Conservation (phyloP, 2,797 vertebrate genomes). For the Scolopax rusticola region DNA sequence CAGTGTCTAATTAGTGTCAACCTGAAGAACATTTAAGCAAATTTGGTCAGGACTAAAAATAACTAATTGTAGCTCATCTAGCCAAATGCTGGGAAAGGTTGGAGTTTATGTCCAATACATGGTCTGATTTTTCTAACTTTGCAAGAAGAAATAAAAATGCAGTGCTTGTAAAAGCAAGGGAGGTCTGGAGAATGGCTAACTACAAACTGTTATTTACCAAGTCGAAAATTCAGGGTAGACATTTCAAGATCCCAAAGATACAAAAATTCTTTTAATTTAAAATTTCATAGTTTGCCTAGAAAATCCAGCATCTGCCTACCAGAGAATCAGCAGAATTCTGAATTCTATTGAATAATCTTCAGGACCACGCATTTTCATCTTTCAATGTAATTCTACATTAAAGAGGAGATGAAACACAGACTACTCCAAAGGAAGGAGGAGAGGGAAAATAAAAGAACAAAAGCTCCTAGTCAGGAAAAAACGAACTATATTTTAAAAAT, state of each 20-base stretch:
- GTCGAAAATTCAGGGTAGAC: not conserved
- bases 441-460: not conserved
- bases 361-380: not conserved
- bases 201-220: not conserved
- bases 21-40: not conserved
- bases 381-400: not conserved
- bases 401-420: not conserved
- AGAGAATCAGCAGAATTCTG: not conserved
- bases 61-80: constrained; percentile 11
- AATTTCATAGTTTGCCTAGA: not conserved
- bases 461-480: not conserved
- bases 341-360: not conserved
- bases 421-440: not conserved
- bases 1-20: not conserved
- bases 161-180: not conserved
- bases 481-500: not conserved
- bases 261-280: not conserved
- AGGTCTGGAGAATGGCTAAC: not conserved
- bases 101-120: not conserved
- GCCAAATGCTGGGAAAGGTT: not conserved
- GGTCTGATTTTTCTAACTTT: not conserved
- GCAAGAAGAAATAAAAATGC: not conserved
- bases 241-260: not conserved
- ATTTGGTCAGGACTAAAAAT: not conserved
- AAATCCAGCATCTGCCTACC: not conserved